Evolutionary conservation across 2,888 invertebrate genomes (phyloP).

Genomic region (Rhimphoctona megacephalus): DNA sequence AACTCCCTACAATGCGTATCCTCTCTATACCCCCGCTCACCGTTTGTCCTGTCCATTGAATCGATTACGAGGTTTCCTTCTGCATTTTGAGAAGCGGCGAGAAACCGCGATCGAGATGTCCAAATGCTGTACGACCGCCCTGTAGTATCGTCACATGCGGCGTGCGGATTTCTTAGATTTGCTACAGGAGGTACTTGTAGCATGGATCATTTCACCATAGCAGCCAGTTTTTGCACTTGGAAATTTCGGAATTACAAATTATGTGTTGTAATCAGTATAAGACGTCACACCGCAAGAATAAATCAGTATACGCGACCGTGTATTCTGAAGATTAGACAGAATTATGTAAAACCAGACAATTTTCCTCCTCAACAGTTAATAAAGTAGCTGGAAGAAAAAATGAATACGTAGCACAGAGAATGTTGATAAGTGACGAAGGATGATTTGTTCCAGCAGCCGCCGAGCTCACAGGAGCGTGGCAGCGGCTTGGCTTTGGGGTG

Average conservation of each 20-base stretch:
- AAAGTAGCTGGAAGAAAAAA: constrained; percentile 67
- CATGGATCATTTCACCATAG: not conserved
- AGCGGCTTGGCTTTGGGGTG: constrained; percentile 84
- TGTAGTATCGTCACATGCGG: constrained; percentile 1
- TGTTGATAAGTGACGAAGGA: constrained; percentile 60
- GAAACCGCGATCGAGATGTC: constrained; percentile 52
- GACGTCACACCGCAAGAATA: not conserved
- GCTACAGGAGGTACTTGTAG: not conserved
- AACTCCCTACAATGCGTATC: constrained; percentile 15
- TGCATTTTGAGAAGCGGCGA: constrained; percentile 26
- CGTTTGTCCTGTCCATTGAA: constrained; percentile 23
- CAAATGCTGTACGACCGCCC: not conserved
- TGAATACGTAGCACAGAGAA: constrained; percentile 64
- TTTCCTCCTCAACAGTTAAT: not conserved
- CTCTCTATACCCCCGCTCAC: not conserved
- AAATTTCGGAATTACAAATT: not conserved
- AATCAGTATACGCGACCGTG: not conserved
- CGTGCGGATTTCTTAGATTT: constrained; percentile 10
- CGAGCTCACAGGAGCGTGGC: constrained; percentile 84
- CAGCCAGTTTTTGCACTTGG: constrained; percentile 11
- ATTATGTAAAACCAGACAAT: not conserved
- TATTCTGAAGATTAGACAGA: not conserved
- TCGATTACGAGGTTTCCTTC: constrained; percentile 38
- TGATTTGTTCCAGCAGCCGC: constrained; percentile 88
- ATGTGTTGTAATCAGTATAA: not conserved